Evolutionary conservation across 2,888 invertebrate genomes (phyloP).

Genomic region (Hetaerina titia): DNA sequence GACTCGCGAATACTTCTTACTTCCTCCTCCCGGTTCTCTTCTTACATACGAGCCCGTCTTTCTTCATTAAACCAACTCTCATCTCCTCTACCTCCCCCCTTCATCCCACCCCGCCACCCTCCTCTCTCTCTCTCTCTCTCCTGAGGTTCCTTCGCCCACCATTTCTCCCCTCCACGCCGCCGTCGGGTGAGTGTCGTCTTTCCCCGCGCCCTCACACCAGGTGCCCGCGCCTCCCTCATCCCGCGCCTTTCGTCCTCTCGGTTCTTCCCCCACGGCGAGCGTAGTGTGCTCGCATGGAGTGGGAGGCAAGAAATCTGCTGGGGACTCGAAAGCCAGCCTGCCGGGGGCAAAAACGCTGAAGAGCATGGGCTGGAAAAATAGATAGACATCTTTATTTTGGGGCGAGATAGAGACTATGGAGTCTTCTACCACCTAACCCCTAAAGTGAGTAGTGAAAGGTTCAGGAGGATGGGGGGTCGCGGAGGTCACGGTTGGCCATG

Average conservation of each 20-base stretch:
- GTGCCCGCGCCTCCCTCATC: not conserved
- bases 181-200: not conserved
- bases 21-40: not conserved
- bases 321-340: too few relatives aligned
- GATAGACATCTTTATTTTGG: too few relatives aligned
- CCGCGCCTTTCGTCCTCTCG: not conserved
- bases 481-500: too few relatives aligned
- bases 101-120: not conserved
- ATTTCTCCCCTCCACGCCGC: not conserved
- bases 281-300: not conserved
- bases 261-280: not conserved
- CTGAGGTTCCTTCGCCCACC: not conserved
- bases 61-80: conserved; percentile 14
- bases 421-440: too few relatives aligned
- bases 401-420: too few relatives aligned
- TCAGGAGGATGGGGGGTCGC: too few relatives aligned
- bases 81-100: not conserved
- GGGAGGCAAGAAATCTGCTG: too few relatives aligned
- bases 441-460: too few relatives aligned
- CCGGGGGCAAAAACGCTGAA: too few relatives aligned
- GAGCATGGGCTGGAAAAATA: too few relatives aligned
- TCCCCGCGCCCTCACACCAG: not conserved
- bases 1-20: not conserved
- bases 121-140: not conserved
- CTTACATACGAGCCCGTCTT: not conserved